phyloP scores from a whole-genome alignment of 2,113 vertebrate species.

The Paramormyrops kingsleyae region DNA sequence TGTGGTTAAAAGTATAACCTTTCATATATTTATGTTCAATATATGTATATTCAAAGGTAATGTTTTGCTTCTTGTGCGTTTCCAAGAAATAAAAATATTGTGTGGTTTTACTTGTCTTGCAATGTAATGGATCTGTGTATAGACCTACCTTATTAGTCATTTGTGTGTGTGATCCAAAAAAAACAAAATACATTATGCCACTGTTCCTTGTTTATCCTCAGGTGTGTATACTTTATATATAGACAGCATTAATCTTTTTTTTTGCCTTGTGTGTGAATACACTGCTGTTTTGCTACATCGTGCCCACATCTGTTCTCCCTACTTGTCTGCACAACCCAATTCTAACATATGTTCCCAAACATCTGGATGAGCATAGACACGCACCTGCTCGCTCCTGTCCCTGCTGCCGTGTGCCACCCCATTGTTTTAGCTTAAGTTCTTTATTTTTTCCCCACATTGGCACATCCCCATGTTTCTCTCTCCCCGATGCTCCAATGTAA shows the following conservation, averaged over 20 bases:
- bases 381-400: slow-evolving; percentile 29
- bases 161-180: neutral
- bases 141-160: neutral
- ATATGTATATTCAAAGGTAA: neutral
- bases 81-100: neutral
- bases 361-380: neutral
- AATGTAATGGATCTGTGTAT: neutral
- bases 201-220: neutral
- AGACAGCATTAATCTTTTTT: neutral
- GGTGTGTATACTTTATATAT: neutral
- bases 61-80: neutral
- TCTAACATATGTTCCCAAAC: neutral
- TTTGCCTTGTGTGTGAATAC: neutral
- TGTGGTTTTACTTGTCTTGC: neutral
- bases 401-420: neutral
- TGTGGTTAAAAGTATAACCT: neutral
- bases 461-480: neutral
- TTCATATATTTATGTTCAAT: neutral
- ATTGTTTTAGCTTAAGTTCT: neutral
- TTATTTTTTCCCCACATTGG: neutral
- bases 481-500: slow-evolving; percentile 36
- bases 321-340: neutral
- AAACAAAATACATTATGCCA: neutral
- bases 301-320: neutral
- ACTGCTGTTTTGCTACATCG: neutral